phyloP scores from a whole-genome alignment of 2,797 vertebrate species.

The Danionella dracula region DNA sequence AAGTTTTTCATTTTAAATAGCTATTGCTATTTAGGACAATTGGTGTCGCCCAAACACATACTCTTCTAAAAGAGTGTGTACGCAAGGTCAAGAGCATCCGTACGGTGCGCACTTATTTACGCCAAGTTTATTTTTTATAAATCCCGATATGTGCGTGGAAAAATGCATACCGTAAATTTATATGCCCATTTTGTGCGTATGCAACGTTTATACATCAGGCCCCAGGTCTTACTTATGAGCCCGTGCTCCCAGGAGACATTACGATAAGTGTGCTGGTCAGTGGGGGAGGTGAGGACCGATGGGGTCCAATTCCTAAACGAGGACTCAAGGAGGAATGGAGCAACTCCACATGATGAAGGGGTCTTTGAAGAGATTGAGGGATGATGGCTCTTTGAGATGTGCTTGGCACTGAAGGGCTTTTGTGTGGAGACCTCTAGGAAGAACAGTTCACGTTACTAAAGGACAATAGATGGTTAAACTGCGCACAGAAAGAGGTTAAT shows the following conservation, averaged over 20 bases:
- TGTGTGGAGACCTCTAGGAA: constrained; percentile 39
- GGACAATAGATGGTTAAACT: constrained; percentile 39
- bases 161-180: too few relatives aligned
- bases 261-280: constrained; percentile 42
- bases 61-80: too few relatives aligned
- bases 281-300: constrained; percentile 29
- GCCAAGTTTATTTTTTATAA: too few relatives aligned
- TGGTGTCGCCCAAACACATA: too few relatives aligned
- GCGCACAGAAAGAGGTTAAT: constrained; percentile 46
- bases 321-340: constrained; percentile 34
- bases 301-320: constrained; percentile 31
- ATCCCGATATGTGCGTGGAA: too few relatives aligned
- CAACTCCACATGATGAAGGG: constrained; percentile 39
- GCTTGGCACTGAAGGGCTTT: constrained; percentile 42
- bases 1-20: too few relatives aligned
- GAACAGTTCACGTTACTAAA: constrained; percentile 43
- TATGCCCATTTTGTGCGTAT: too few relatives aligned
- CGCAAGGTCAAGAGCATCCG: too few relatives aligned
- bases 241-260: constrained; percentile 39
- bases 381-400: constrained; percentile 50
- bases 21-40: too few relatives aligned
- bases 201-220: too few relatives aligned
- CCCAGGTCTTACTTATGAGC: constrained; percentile 45
- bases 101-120: too few relatives aligned
- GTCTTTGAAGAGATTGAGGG: constrained; percentile 52